Base-by-base conservation (phyloP, 2,113 vertebrate genomes). In the Plotosus lineatus region DNA sequence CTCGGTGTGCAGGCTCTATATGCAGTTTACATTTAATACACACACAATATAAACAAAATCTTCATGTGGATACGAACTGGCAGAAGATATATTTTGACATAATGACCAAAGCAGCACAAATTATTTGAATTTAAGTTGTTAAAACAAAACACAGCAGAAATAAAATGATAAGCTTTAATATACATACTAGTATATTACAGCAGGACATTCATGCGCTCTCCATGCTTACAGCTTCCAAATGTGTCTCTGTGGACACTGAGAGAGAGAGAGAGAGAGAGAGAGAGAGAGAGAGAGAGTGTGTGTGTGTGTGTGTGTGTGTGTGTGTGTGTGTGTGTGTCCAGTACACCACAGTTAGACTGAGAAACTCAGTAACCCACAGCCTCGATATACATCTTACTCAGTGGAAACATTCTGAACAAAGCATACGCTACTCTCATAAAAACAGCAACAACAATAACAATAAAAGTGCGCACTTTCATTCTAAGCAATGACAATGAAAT, bases 161-260 rank as follows among this genome's bases (percentile, higher is more conserved):
- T 58, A 44, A 26, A 56, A 63, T 58, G 33, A 15, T 77, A 78
- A 61, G 23, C 56, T 65, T 79, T 82, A 75, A 75, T 46, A 51
- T 79, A 81, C 75, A 78, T 83, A n/a, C n/a, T n/a, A n/a, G n/a
- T n/a, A n/a, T n/a, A n/a, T 85, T 48, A 78, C 86, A 84, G 71
- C 71, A 38, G 46, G 51, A 50, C 71, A 28, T 75, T 71, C 75
- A 78, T 84, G 89, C 74, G 86, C 88, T 90, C 85, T 91, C 86
- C 88, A 77, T 66, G 83, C 85, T 86, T 83, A 58, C 85, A 78
- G 83, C 85, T 85, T 89, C 88, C 85, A 88, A 90, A 89, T 91
- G 87, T 87, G 79, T 87, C 53, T 56, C 28, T 46, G 61, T 83
- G 75, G 81, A 83, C 82, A 66, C 74, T 40, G 83, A 83, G 81